Conservation (phyloP, 2,113 vertebrate species). For the Rhinolophus sinicus region DNA sequence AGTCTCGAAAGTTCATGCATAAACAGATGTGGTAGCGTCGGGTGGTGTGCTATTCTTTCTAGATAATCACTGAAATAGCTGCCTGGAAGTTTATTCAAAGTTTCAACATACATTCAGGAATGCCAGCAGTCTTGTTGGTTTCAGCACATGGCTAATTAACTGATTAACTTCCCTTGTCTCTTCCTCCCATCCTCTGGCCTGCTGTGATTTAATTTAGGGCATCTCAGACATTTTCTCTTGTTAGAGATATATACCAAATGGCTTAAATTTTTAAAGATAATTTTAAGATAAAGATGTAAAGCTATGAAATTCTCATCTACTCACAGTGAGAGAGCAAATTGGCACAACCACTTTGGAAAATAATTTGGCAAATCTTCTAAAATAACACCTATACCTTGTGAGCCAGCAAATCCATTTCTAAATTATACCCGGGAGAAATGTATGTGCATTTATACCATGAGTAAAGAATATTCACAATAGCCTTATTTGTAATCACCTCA, state of each 20-base stretch:
- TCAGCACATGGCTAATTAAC: not conserved
- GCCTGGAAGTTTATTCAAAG: not conserved
- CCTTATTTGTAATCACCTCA: not conserved
- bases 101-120: not conserved
- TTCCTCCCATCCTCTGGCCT: not conserved
- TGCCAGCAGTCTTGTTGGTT: not conserved
- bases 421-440: not conserved
- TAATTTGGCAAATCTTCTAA: conserved; percentile 33
- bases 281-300: conserved; percentile 28
- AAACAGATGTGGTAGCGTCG: not conserved
- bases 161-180: not conserved
- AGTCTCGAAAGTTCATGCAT: not conserved
- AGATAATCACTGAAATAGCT: not conserved
- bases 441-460: not conserved
- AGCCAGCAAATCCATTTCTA: conserved; percentile 32
- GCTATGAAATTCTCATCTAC: not conserved
- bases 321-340: not conserved
- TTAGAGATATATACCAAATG: not conserved
- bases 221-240: not conserved
- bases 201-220: not conserved
- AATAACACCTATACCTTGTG: not conserved
- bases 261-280: conserved; percentile 39
- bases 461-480: not conserved
- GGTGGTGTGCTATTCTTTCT: not conserved
- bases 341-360: not conserved